Percentiles rank a stretch among this genome's conserved stretches.
phyloP scores from a whole-genome alignment of 2,797 vertebrate species.

The Anguilla megastoma region DNA sequence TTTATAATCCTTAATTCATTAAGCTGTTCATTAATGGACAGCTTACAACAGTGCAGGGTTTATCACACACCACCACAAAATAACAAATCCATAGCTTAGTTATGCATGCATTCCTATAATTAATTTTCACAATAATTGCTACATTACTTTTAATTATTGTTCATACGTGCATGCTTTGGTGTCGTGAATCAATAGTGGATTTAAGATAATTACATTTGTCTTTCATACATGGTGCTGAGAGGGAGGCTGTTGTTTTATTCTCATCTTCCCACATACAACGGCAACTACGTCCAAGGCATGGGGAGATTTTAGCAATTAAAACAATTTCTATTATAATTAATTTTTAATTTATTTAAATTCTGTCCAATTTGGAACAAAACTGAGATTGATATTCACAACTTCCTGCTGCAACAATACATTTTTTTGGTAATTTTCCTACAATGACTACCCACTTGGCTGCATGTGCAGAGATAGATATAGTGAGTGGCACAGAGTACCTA shows the following conservation, averaged over 20 bases:
- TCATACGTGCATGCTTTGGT: slow-evolving; percentile 22
- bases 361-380: slow-evolving; percentile 10
- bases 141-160: slow-evolving; percentile 32
- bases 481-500: slow-evolving; percentile 5
- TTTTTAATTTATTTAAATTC: background rate
- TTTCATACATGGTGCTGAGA: background rate
- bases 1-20: slow-evolving; percentile 22
- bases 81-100: slow-evolving; percentile 11
- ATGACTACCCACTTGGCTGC: slow-evolving; percentile 10
- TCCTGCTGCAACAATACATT: slow-evolving; percentile 1
- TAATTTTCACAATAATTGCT: slow-evolving; percentile 33
- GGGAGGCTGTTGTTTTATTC: background rate
- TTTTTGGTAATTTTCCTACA: slow-evolving; percentile 23
- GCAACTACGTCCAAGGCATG: slow-evolving; percentile 19
- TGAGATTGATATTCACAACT: slow-evolving; percentile 18
- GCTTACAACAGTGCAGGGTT: background rate
- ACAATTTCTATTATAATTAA: background rate
- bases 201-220: slow-evolving; percentile 35
- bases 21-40: slow-evolving; percentile 20
- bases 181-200: slow-evolving; percentile 26
- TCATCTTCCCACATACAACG: background rate
- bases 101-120: slow-evolving; percentile 22
- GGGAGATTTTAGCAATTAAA: slow-evolving; percentile 11
- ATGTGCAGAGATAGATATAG: slow-evolving; percentile 12
- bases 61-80: background rate